Percentiles rank a stretch among this genome's conserved stretches.
Evolutionary conservation across 2,888 invertebrate species (phyloP).

Genomic region (Ornithoptera alexandrae): DNA sequence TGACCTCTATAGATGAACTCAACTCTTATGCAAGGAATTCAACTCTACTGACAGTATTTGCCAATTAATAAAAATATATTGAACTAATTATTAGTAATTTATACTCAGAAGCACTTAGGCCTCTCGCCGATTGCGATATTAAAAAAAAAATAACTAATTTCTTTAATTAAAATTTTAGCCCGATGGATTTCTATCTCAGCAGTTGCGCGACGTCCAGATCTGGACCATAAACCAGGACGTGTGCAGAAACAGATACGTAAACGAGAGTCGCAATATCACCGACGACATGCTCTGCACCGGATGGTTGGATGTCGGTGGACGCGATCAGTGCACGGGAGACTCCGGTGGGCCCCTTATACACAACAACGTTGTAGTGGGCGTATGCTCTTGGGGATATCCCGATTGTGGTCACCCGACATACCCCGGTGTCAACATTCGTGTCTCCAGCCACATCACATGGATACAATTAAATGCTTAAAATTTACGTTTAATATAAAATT

Average conservation of each 20-base stretch:
- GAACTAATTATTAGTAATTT: too few relatives aligned
- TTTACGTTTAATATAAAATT: too few relatives aligned
- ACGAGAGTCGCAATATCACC: constrained; percentile 33
- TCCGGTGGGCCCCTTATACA: constrained; percentile 56
- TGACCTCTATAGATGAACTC: too few relatives aligned
- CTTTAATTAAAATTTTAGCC: background rate
- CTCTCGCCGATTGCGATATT: too few relatives aligned
- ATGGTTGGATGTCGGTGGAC: constrained; percentile 47
- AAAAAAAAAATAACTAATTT: too few relatives aligned
- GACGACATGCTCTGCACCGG: constrained; percentile 51
- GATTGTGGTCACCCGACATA: constrained; percentile 32
- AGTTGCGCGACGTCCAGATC: constrained; percentile 3
- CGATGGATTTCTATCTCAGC: background rate
- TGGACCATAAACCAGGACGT: constrained; percentile 41
- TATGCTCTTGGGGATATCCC: constrained; percentile 48
- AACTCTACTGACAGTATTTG: too few relatives aligned
- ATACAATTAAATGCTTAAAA: constrained; percentile 35
- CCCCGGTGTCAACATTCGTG: constrained; percentile 54
- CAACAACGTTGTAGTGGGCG: constrained; percentile 48
- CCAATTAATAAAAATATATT: too few relatives aligned
- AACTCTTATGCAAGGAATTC: too few relatives aligned
- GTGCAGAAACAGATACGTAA: constrained; percentile 41
- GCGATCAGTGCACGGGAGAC: constrained; percentile 40
- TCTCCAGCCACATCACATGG: constrained; percentile 48
- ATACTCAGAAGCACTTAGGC: too few relatives aligned